These are phyloP conservation scores for Parascotia fuliginaria DNA, from an alignment of 2,888 invertebrate genomes.

Conservation along the genomic window DNA sequence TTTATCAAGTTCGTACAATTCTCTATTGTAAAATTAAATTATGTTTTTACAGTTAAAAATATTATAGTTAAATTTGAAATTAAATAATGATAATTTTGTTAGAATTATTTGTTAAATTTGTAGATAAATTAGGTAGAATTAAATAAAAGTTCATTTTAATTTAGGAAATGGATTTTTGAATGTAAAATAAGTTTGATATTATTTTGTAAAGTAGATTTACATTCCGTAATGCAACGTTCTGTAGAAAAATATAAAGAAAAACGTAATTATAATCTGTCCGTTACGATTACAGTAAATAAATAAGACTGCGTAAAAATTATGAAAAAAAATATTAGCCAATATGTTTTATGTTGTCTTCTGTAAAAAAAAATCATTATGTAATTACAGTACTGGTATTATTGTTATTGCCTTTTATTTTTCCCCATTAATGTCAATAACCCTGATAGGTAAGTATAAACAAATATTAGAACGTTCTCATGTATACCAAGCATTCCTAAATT, in stretches of 20 bases:
- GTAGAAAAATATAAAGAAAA: conserved; percentile 38
- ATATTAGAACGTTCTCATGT: too few species aligned
- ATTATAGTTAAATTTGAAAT: conserved; percentile 22
- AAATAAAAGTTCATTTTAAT: conserved; percentile 39
- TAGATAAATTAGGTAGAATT: conserved; percentile 40
- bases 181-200: conserved; percentile 34
- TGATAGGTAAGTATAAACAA: not conserved
- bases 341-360: conserved; percentile 41
- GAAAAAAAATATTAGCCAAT: conserved; percentile 42
- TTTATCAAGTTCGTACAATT: too few species aligned
- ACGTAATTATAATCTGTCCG: conserved; percentile 49
- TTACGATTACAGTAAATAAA: conserved; percentile 53
- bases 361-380: conserved; percentile 41
- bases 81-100: conserved; percentile 22
- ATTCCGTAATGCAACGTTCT: conserved; percentile 52
- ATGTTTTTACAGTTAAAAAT: conserved; percentile 2
- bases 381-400: conserved; percentile 51
- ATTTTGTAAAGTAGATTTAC: conserved; percentile 41
- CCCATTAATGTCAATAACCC: not conserved
- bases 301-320: conserved; percentile 68
- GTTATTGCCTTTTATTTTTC: conserved; percentile 32
- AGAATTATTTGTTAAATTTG: conserved; percentile 29
- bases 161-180: conserved; percentile 32
- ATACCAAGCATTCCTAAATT: too few species aligned
- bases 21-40: conserved; percentile 3